Conservation (phyloP, 2,113 vertebrate genomes). For the Meriones unguiculatus region DNA sequence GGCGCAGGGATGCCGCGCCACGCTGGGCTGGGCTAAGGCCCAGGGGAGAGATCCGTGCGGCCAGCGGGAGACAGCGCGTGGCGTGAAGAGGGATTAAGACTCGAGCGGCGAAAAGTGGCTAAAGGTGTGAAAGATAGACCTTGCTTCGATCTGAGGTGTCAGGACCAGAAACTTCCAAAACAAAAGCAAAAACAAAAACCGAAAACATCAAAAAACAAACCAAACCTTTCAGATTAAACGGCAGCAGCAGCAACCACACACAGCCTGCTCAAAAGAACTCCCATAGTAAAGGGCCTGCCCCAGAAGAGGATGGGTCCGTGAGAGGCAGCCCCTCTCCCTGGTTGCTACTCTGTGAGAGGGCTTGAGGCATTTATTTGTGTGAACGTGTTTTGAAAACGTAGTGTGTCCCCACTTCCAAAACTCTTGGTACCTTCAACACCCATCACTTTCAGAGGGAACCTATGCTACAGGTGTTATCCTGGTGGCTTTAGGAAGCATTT, state of each 20-base stretch:
- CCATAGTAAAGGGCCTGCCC: not conserved
- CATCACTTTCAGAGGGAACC: not conserved
- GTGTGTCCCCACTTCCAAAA: not conserved
- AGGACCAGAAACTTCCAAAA: not conserved
- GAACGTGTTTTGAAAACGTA: not conserved
- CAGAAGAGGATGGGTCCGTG: not conserved
- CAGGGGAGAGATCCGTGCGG: no score
- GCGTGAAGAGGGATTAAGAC: not conserved
- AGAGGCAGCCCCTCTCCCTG: no score
- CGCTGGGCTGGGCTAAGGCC: not conserved
- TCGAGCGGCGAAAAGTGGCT: not conserved
- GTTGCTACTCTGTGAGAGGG: not conserved
- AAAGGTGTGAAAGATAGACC: not conserved
- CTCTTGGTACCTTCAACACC: not conserved
- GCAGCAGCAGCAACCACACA: not conserved
- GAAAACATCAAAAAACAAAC: not conserved
- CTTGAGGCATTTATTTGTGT: not conserved
- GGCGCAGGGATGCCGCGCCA: not conserved
- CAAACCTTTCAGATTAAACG: not conserved
- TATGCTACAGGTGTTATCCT: not conserved
- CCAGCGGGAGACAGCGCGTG: not conserved
- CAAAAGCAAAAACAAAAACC: no score
- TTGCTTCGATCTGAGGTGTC: no score
- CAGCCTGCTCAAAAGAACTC: not conserved
- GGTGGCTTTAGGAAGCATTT: not conserved